Evolutionary conservation across 2,113 vertebrate species (phyloP), one percentile per base, ranked within the genome.

Genomic region (Coryphaenoides rupestris): DNA sequence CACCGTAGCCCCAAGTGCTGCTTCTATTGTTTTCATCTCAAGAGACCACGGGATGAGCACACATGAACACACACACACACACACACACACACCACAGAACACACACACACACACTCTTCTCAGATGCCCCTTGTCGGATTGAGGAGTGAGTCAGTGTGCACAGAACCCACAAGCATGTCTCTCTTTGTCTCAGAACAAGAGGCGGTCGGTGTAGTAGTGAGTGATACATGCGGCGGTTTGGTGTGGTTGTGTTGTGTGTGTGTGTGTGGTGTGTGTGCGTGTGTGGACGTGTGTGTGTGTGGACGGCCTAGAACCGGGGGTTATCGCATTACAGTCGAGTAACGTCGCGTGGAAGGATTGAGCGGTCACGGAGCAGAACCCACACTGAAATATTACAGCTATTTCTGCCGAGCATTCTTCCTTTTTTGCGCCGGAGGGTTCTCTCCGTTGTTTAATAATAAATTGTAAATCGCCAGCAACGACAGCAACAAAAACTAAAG

Each of bases 41-140:
- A n/a, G 4, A 69, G 76, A 87, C 70, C 77, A 79, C n/a, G n/a
- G 78, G 77, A 70, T 16, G 5, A 60, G n/a, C n/a, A n/a, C n/a
- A n/a, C n/a, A n/a, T n/a, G n/a, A n/a, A n/a, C n/a, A n/a, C n/a
- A n/a, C n/a, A n/a, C n/a, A n/a, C n/a, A n/a, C n/a, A n/a, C n/a
- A n/a, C n/a, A n/a, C n/a, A n/a, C n/a, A n/a, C n/a, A n/a, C n/a
- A n/a, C n/a, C n/a, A n/a, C n/a, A n/a, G n/a, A n/a, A n/a, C n/a
- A 53, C 16, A 21, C 10, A n/a, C 24, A 13, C 2, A 19, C 2
- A 5, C 60, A 66, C 40, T 16, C 0, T 65, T 80, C 65, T 72
- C 56, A 1, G 58, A 60, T 78, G 56, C 67, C 64, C 68, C 4
- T n/a, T n/a, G n/a, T n/a, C n/a, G n/a, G 56, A 9, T 33, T 5